Evolutionary conservation across 2,113 vertebrate genomes (phyloP), one percentile per base, ranked within the genome.

Genomic region (Vanacampus margaritifer): DNA sequence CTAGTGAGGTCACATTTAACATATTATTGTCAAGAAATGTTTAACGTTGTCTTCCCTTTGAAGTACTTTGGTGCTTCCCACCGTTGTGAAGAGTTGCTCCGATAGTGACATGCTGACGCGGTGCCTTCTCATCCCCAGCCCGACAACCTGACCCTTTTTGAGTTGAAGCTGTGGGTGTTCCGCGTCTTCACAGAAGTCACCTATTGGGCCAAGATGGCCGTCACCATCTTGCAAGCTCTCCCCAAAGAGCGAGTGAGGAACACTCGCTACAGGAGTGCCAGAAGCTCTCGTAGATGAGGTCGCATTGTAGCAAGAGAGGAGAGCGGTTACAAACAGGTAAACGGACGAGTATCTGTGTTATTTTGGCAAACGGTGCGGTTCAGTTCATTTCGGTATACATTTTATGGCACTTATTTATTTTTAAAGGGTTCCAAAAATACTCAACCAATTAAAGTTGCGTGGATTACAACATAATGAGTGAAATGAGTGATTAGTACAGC

Each of bases 91-190:
- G 32, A 37, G 19, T 60, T 60, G 19, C 19, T 10, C 1, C 3
- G 24, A 28, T 58, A 12, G 3, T 23, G 10, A 14, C 7, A 13
- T n/a, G 0, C 1, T 67, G 13, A 56, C 69, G 16, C 67, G 17
- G 28, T 46, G 41, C 39, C 46, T 63, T 78, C 37, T 77, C 26
- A 5, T 56, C 64, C 13, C 37, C 63, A 89, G 83, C 53, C 78
- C 56, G 76, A 87, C 0, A 43, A 37, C 28, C 71, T 76, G 2
- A 51, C 65, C 5, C 8, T 73, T 63, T 91, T 92, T 64, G 76
- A 82, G 26, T 43, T 91, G 64, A 93, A 92, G 83, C 50, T 86
- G 36, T 91, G 90, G 91, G 75, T 89, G 24, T 89, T 87, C 65
- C 71, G 79, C 32, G 65, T 92, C 71, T 89, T 79, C 67, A 78